phyloP scores from a whole-genome alignment of 2,888 invertebrate species.

The Thyatira batis region DNA sequence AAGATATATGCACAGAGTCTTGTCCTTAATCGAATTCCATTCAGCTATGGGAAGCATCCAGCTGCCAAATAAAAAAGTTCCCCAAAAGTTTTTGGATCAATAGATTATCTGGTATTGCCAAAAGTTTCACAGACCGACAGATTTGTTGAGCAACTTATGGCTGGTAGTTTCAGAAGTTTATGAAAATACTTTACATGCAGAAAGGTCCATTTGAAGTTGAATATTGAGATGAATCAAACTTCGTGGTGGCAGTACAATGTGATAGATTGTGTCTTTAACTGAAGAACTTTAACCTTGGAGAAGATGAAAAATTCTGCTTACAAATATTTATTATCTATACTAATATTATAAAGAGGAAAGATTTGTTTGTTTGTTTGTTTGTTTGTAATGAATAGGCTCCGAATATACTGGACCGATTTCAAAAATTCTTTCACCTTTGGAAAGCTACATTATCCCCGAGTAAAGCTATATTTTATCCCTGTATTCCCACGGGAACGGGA shows the following conservation, averaged over 20 bases:
- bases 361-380: too few species aligned
- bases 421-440: too few species aligned
- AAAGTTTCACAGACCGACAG: conserved; percentile 4
- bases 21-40: conserved; percentile 15
- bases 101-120: conserved; percentile 15
- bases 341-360: too few species aligned
- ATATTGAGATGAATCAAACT: background rate
- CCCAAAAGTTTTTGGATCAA: conserved; percentile 25
- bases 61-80: conserved; percentile 36
- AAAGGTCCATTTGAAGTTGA: conserved; percentile 16
- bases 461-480: too few species aligned
- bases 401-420: too few species aligned
- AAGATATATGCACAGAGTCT: conserved; percentile 3
- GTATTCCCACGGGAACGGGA: too few species aligned
- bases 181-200: conserved; percentile 28
- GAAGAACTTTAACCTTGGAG: too few species aligned
- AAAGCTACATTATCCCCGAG: too few species aligned
- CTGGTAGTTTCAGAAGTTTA: conserved; percentile 19
- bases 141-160: conserved; percentile 2
- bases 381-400: too few species aligned
- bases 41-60: conserved; percentile 11
- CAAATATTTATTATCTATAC: too few species aligned
- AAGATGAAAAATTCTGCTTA: too few species aligned
- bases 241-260: background rate
- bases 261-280: background rate